Base-by-base conservation (phyloP, 1,140 invertebrate genomes). In the Anastrepha ludens region DNA sequence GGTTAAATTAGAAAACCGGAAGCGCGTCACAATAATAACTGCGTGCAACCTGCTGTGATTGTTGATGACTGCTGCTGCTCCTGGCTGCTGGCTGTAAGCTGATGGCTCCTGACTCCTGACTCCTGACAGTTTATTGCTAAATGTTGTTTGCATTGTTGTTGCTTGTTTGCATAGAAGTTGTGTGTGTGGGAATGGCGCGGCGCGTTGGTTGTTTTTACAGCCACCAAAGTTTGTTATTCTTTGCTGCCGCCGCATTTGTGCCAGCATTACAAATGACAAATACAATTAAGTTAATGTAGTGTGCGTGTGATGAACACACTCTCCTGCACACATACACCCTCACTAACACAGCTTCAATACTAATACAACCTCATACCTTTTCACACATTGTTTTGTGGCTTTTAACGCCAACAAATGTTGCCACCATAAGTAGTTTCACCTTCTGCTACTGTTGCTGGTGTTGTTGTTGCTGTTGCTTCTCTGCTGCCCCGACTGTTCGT, bases 271-370 rank as follows among this genome's bases (percentile, higher is more conserved):
- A 74, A 88, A 88, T 88, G 87, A 88, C 85, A 88, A 86, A 88
- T 88, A 88, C 88, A 88, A 88, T 88, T 88, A 88, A 88, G 85
- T 85, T 88, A 88, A 88, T 88, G 88, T 55, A 85, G 74, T 86
- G 65, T 78, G 85, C 15, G 81, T 86, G 64, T 87, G 41, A 17
- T 50, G 44, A n/a, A 78, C 70, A 41, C 7, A 41, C 29, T 4
- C n/a, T 39, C 11, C 3, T 39, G 29, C 39, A 41, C 44, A 74
- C 47, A 78, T 29, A 60, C 58, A 44, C 29, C n/a, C 4, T 47
- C 65, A n/a, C 65, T n/a, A 15, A n/a, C 5, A 67, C n/a, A 85
- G 29, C 15, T 60, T 58, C 20, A 58, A 20, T n/a, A 58, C 44
- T 44, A 86, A 65, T 70, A 47, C 50, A 17, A 59, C 7, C 74